Evolutionary conservation across 1,140 invertebrate genomes (phyloP).

Genomic region (Propsilocerus akamusi): DNA sequence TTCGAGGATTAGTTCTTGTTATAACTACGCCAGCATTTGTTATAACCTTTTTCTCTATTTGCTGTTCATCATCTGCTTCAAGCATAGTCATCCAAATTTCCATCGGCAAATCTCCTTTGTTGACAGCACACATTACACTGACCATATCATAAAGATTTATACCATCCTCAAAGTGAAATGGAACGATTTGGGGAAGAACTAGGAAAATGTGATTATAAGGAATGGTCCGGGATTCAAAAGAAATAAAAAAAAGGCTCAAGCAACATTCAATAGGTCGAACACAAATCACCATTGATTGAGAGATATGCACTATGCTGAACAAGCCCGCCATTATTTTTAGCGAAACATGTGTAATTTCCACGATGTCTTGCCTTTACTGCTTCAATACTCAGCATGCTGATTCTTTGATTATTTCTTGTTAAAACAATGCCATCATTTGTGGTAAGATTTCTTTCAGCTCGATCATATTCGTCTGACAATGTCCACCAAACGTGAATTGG

Average conservation of each 20-base stretch:
- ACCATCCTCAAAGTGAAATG: slow-evolving; percentile 34
- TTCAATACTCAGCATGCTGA: slow-evolving; percentile 45
- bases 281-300: slow-evolving; percentile 36
- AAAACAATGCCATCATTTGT: slow-evolving; percentile 28
- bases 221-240: neutral
- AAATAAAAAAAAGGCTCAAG: too few species aligned
- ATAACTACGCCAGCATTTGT: neutral
- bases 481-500: slow-evolving; percentile 63
- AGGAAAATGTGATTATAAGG: slow-evolving; percentile 7
- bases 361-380: slow-evolving; percentile 38
- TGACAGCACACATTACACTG: slow-evolving; percentile 31
- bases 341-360: slow-evolving; percentile 51
- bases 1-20: neutral
- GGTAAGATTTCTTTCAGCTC: slow-evolving; percentile 21
- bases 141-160: slow-evolving; percentile 39
- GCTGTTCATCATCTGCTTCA: too few species aligned
- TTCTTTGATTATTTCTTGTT: slow-evolving; percentile 38
- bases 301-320: slow-evolving; percentile 45
- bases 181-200: slow-evolving; percentile 38
- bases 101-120: slow-evolving; percentile 32
- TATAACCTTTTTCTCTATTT: slow-evolving; percentile 5
- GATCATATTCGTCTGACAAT: slow-evolving; percentile 34
- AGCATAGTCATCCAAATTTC: slow-evolving; percentile 26
- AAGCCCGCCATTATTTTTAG: slow-evolving; percentile 52
- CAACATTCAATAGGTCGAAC: too few species aligned